These are phyloP conservation scores for Anguilla japonica DNA, from an alignment of 2,113 vertebrate genomes.

Conservation along the genomic window DNA sequence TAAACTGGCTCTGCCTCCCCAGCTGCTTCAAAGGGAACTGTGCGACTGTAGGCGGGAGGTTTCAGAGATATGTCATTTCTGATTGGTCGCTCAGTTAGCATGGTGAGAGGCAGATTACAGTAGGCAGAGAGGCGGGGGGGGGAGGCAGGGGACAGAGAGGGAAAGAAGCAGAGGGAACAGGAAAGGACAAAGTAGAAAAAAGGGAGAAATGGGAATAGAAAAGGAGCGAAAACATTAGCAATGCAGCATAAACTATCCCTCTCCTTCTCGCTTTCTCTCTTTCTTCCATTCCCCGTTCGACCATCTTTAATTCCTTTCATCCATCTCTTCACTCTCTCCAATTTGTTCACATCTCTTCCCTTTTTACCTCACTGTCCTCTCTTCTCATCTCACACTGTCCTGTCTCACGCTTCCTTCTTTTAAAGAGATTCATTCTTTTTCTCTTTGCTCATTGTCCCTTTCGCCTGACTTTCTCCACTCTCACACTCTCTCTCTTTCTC, in stretches of 20 bases:
- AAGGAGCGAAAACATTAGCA: neutral
- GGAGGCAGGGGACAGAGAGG: neutral
- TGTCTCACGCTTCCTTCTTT: neutral
- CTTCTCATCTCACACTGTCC: neutral
- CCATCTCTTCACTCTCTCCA: neutral
- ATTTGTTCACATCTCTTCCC: neutral
- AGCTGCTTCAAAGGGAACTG: neutral
- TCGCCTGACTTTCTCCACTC: neutral
- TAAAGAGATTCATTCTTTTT: neutral
- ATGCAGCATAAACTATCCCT: neutral
- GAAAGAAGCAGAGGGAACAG: neutral
- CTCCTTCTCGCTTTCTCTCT: neutral
- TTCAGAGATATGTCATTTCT: neutral
- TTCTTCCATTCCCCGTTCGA: no score
- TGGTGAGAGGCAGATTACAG: neutral
- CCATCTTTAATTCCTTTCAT: no score
- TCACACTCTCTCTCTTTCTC: no score
- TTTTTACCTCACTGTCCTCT: neutral
- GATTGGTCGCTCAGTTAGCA: neutral
- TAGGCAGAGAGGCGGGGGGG: neutral
- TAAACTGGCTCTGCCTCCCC: neutral
- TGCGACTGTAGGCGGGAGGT: neutral
- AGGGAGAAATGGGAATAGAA: neutral
- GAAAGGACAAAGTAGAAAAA: neutral
- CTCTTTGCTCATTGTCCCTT: neutral